phyloP scores from a whole-genome alignment of 2,797 vertebrate genomes.

The Peromyscus melanophrys region DNA sequence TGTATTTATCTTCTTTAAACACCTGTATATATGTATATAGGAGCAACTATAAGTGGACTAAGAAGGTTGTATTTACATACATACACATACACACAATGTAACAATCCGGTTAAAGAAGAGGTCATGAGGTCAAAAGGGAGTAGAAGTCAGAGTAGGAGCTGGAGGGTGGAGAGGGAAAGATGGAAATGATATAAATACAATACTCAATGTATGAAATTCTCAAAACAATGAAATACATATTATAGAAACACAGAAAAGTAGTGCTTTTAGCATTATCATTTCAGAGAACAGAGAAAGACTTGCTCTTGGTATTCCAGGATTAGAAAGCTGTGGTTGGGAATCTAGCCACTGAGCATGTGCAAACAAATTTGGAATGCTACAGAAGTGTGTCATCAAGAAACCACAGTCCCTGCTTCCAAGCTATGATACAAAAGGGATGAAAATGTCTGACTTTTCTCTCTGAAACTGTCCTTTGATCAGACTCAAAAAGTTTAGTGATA shows the following conservation, averaged over 20 bases:
- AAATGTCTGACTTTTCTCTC: not conserved
- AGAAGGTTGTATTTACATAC: not conserved
- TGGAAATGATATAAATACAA: not conserved
- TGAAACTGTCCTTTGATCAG: not conserved
- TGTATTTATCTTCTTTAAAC: not conserved
- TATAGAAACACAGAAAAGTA: not conserved
- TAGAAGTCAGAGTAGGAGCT: not conserved
- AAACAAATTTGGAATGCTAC: constrained; percentile 18
- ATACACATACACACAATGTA: not conserved
- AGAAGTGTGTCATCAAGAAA: not conserved
- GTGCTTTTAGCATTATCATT: not conserved
- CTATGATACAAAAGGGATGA: not conserved
- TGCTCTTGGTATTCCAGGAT: not conserved
- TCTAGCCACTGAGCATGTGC: not conserved
- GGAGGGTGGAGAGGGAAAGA: not conserved
- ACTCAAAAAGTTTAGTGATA: not conserved
- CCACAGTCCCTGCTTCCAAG: not conserved
- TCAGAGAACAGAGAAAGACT: not conserved
- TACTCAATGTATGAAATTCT: not conserved
- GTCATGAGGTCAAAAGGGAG: not conserved
- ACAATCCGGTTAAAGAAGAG: not conserved
- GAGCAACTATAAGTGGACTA: not conserved
- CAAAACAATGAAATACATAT: not conserved
- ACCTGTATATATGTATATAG: not conserved
- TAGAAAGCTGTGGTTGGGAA: not conserved